A percentile compares a stretch with the other conserved stretches of the same genome.
Conservation (phyloP, 2,888 invertebrate species). For the Machimus rusticus region DNA sequence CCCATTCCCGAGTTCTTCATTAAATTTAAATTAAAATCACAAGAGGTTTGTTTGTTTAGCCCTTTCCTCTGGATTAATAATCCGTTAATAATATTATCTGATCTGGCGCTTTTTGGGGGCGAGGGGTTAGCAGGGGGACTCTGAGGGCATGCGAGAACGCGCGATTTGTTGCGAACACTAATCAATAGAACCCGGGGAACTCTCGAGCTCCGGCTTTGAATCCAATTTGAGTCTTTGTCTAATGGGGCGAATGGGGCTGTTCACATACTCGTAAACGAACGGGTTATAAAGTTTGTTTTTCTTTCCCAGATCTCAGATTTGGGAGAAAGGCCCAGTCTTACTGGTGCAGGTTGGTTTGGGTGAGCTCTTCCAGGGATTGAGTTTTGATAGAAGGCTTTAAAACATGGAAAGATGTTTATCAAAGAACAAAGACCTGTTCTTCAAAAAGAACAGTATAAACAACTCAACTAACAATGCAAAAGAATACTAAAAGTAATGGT, state of each 20-base stretch:
- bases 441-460: neutral
- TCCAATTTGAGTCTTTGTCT: neutral
- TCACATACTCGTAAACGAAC: neutral
- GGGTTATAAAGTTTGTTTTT: neutral
- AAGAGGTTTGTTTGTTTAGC: slow-evolving; percentile 51
- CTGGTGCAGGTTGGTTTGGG: neutral
- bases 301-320: neutral
- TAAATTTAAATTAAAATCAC: slow-evolving; percentile 54
- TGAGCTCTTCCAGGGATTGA: neutral
- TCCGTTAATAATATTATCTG: slow-evolving; percentile 54
- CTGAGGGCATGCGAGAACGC: neutral
- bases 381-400: neutral
- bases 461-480: neutral
- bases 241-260: neutral
- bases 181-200: neutral
- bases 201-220: neutral
- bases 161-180: neutral
- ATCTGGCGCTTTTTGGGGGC: slow-evolving; percentile 42
- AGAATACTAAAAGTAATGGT: neutral
- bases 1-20: slow-evolving; percentile 49
- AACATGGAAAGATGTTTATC: neutral
- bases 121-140: neutral
- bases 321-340: neutral
- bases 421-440: neutral
- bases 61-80: slow-evolving; percentile 52